Evolutionary conservation across 2,888 invertebrate genomes (phyloP), one percentile per base, ranked within the genome.

Genomic region (Ectropis crepuscularia): DNA sequence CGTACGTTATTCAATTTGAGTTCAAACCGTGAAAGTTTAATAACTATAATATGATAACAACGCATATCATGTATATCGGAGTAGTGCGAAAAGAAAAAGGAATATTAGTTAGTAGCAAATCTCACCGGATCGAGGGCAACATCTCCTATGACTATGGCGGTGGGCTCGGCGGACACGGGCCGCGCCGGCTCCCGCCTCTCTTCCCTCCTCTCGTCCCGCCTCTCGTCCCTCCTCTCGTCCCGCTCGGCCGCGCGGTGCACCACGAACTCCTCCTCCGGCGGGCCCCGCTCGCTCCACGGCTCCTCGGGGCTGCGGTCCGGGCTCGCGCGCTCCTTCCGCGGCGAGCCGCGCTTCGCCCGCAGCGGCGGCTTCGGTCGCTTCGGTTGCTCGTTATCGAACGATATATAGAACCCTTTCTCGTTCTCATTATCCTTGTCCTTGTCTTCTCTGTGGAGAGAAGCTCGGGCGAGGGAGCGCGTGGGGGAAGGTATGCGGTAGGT

Each of bases 391-490:
- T 96, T 96, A 82, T 98, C 98, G 83, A 99, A 98, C 55, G 98
- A 97, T 81, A 99, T 97, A 87, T 98, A 98, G 90, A 99, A 99
- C 39, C 97, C 97, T 85, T 97, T 97, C 83, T 97, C 96, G 81
- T 94, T 84, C 83, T 97, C 96, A 81, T 94, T 84, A 78, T 94
- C 89, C 9, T 38, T 47, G 6, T 48, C 55, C n/a, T 47, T 53
- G 8, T 65, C 64, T 10, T 57, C 51, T 65, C 83, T 80, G 93
- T 95, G 96, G 91, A 97, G 96, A 63, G 96, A 96, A 82, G 95
- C 95, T 57, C 95, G 92, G 68, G 95, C 94, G 45, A 95, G 86
- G 67, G 95, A 94, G 2, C 97, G 92, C 54, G 97, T 97, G 12
- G 98, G 98, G 49, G 98, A 98, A 28, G 97, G 97, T 87, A 98